These are phyloP conservation scores for Promerops cafer DNA, from an alignment of 2,113 vertebrate genomes.

Conservation along the genomic window DNA sequence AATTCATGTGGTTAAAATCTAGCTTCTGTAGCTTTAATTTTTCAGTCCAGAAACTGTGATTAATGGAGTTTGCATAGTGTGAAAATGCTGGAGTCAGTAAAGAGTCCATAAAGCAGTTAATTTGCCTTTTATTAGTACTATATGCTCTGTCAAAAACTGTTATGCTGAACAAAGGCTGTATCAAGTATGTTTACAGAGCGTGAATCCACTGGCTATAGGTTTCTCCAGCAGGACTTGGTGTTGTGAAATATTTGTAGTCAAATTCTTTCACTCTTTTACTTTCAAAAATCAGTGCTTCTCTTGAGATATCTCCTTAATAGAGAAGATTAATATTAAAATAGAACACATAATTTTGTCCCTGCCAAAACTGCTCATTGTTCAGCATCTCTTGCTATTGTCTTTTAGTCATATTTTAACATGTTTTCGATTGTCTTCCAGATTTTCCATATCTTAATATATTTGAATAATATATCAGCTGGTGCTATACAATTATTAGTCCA, in stretches of 20 bases:
- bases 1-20: conserved; percentile 8
- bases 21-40: background rate
- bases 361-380: background rate
- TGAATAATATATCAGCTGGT: background rate
- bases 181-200: background rate
- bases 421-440: background rate
- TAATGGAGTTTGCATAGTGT: background rate
- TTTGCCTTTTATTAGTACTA: background rate
- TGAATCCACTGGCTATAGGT: background rate
- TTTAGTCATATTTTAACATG: background rate
- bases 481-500: background rate
- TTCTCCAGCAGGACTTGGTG: background rate
- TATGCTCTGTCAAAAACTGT: background rate
- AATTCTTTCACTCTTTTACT: background rate
- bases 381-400: background rate
- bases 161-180: background rate
- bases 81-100: background rate
- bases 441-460: background rate
- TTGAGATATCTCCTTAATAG: background rate
- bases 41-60: background rate
- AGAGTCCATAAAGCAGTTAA: background rate
- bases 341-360: background rate
- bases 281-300: background rate
- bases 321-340: background rate
- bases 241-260: background rate